A percentile compares a stretch with the other conserved stretches of the same genome.
Conservation (phyloP, 1,140 invertebrate genomes). For the Leptinotarsa lineolata region DNA sequence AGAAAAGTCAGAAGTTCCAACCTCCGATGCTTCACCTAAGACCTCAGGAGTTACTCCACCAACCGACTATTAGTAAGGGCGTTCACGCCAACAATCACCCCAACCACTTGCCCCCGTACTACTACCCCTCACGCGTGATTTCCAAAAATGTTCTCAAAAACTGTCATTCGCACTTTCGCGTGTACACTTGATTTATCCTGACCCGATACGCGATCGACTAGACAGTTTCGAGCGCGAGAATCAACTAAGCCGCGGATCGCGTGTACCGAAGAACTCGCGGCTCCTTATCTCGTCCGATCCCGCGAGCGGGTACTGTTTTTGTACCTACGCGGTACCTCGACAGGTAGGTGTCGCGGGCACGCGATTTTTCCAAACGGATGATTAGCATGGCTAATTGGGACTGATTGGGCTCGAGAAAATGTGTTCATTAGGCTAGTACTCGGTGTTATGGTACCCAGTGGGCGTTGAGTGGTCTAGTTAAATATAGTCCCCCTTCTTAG, state of each 20-base stretch:
- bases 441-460: too few relatives aligned
- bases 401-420: background rate
- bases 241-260: background rate
- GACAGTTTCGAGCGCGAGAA: background rate
- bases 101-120: constrained; percentile 2
- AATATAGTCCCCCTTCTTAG: too few relatives aligned
- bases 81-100: background rate
- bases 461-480: too few relatives aligned
- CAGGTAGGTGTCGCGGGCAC: background rate
- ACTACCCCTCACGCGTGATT: background rate
- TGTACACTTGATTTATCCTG: background rate
- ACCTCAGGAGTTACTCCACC: too few relatives aligned
- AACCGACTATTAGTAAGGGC: background rate
- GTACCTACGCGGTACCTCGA: background rate
- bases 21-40: too few relatives aligned
- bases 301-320: background rate
- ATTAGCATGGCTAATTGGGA: constrained; percentile 5
- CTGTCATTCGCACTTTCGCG: background rate
- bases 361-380: background rate
- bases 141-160: background rate
- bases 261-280: background rate
- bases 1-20: too few relatives aligned
- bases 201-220: background rate
- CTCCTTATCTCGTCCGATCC: background rate
- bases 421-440: background rate